Evolutionary conservation across 2,888 invertebrate genomes (phyloP), one percentile per base, ranked within the genome.

Genomic region (Rhamnusium bicolor): DNA sequence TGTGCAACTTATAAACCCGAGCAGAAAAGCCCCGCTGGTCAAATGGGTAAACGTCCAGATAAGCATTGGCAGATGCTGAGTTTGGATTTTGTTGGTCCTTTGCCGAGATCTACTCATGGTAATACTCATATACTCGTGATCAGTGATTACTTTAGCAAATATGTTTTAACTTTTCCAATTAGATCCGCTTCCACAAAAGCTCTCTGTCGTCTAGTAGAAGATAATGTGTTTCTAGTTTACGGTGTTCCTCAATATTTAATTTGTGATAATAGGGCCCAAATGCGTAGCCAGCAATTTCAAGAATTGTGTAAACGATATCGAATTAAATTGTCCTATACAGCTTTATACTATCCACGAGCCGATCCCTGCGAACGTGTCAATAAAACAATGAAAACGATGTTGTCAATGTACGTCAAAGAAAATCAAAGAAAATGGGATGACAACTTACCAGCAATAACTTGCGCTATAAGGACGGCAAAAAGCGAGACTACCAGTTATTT

Each of bases 381-480:
- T n/a, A n/a, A n/a, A n/a, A n/a, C n/a, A n/a, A 27, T 18, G 72
- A 66, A 70, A 40, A 46, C 49, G 10, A 69, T 69, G 67, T 47
- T 72, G 12, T 14, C 51, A 12, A 14, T 66, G 19, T 72, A 67
- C 63, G 61, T 71, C 7, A 49, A 40, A 4, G 66, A 71, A 61
- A 71, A 73, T 46, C 76, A 76, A 54, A 16, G 63, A n/a, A 21
- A 16, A 14, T 76, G 73, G 71, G 76, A 69, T 60, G 51, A 61
- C 29, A 60, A 67, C 47, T 14, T 71, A n/a, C 7, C 46, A 7
- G 12, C 5, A 7, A 12, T 46, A 3, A 12, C 12, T 46, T 46
- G 46, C 12, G 46, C 46, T 2, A 46, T 12, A n/a, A 10, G 46
- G 2, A 8, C 12, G 10, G 46, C 46, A 10, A 46, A 46, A 46